These are phyloP conservation scores for Camponotus floridanus DNA, from an alignment of 1,140 invertebrate genomes.

Conservation along the genomic window DNA sequence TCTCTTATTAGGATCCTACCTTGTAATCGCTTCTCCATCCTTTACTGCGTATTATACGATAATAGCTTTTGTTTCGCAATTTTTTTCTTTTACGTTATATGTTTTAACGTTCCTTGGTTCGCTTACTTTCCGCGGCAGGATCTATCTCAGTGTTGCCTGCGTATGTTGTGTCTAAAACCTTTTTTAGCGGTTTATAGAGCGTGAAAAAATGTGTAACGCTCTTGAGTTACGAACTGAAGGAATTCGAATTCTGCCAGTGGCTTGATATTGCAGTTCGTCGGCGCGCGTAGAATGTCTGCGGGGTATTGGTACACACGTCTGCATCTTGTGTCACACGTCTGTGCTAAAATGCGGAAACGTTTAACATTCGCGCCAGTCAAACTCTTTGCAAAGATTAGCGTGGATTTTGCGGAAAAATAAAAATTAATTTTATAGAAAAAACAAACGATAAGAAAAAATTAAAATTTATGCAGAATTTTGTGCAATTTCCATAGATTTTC, in stretches of 20 bases:
- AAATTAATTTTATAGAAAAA: background rate
- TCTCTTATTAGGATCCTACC: background rate
- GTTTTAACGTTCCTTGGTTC: background rate
- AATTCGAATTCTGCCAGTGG: constrained; percentile 56
- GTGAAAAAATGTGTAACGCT: constrained; percentile 38
- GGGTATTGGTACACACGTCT: constrained; percentile 36
- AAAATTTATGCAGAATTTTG: background rate
- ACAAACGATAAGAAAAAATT: background rate
- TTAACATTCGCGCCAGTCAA: constrained; percentile 14
- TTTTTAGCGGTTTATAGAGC: constrained; percentile 41
- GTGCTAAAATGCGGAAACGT: constrained; percentile 17
- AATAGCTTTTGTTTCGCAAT: background rate
- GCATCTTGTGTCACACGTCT: constrained; percentile 36
- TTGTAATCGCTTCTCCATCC: background rate
- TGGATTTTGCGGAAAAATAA: background rate
- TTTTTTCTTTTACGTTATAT: background rate
- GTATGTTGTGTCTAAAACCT: background rate
- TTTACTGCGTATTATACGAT: background rate
- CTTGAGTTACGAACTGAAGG: constrained; percentile 54
- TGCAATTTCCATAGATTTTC: background rate
- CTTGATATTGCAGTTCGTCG: constrained; percentile 60
- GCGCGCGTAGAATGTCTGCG: constrained; percentile 51
- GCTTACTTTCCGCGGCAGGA: background rate
- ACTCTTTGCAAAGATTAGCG: constrained; percentile 1
- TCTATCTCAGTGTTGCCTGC: background rate